Evolutionary conservation across 1,140 invertebrate species (phyloP), one percentile per base, ranked within the genome.

Genomic region (Aphaenogaster floridana): DNA sequence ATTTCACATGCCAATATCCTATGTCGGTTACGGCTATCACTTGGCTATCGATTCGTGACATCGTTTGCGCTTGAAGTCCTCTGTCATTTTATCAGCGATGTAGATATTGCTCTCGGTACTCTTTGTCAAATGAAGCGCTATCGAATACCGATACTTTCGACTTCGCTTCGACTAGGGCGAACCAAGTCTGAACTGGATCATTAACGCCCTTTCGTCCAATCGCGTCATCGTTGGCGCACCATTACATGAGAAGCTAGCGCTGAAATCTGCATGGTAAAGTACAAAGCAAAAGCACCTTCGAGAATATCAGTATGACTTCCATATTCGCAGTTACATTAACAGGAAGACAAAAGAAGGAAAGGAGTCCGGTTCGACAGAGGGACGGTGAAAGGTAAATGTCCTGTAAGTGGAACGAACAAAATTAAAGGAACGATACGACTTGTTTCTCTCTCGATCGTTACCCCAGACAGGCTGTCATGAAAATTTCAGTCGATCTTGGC

Each of bases 141-240:
- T 88, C 78, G 88, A 89, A 91, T 91, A 59, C 85, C 83, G 81
- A 80, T 86, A 86, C 50, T 77, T 42, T 64, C 69, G 72, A 76
- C 71, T 76, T 72, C 39, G 57, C 50, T 85, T 13, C 74, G 50
- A 36, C 63, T 52, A 76, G 15, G 36, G n/a, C 64, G 21, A 48
- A 42, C 68, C 79, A 72, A 83, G 66, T 87, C 80, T 86, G 69
- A 84, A 83, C 50, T 34, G 45, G 34, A 45, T 74, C 64, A 13
- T 66, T 79, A 76, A 52, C 54, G 72, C 21, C 68, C 69, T 64
- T 83, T 84, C 74, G 69, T 64, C 57, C 89, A 76, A 90, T 89
- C 72, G 68, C 39, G 66, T 48, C 59, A 42, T 54, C 76, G 48
- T 54, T 76, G 76, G 66, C 57, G 88, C 64, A 50, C 71, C 80